A percentile compares a stretch with the other conserved stretches of the same genome.
Evolutionary conservation across 2,113 vertebrate genomes (phyloP).

Genomic region (Caretta caretta): DNA sequence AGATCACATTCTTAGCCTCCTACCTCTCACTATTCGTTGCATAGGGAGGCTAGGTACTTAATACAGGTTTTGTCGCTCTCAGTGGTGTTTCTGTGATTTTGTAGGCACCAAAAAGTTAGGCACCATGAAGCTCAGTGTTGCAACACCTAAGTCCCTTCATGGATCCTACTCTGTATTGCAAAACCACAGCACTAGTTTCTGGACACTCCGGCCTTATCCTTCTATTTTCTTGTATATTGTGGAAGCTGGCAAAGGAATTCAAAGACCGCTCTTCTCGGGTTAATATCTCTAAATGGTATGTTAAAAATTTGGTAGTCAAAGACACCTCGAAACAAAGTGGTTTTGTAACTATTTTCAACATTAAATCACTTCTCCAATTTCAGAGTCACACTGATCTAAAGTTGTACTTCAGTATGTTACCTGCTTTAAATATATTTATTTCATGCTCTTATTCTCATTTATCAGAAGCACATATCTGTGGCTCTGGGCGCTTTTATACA

Average conservation of each 20-base stretch:
- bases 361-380: background rate
- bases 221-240: background rate
- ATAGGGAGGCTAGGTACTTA: too few relatives aligned
- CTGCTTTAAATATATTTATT: conserved; percentile 14
- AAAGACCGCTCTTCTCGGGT: background rate
- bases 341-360: background rate
- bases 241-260: background rate
- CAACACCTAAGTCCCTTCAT: too few relatives aligned
- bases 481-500: conserved; percentile 36
- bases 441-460: conserved; percentile 29
- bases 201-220: background rate
- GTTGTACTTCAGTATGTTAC: conserved; percentile 8
- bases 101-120: too few relatives aligned
- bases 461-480: conserved; percentile 41
- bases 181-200: background rate
- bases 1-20: too few relatives aligned
- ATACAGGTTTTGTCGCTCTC: too few relatives aligned
- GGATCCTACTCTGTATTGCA: background rate
- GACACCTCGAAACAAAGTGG: fast-evolving
- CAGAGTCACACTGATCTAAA: background rate
- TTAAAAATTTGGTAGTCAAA: background rate
- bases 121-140: too few relatives aligned
- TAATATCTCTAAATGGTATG: background rate
- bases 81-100: too few relatives aligned
- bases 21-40: too few relatives aligned